Evolutionary conservation across 2,113 vertebrate genomes (phyloP).

Genomic region (Pavo muticus): DNA sequence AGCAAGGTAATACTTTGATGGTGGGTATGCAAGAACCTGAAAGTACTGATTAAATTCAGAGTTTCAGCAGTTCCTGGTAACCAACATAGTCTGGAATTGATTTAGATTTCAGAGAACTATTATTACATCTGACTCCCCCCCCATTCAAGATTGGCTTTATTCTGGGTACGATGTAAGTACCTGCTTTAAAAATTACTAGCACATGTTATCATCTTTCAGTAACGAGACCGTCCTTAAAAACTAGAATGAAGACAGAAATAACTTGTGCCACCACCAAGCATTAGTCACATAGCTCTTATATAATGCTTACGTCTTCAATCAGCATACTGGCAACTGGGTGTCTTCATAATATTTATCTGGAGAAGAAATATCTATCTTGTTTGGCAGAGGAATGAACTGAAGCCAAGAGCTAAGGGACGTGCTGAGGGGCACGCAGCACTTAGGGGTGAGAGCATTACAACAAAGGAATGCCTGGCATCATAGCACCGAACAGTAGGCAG

Average conservation of each 20-base stretch:
- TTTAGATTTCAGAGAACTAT: conserved; percentile 31
- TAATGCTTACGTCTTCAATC: conserved; percentile 53
- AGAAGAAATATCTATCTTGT: neutral
- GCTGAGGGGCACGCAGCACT: neutral
- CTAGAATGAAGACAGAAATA: conserved; percentile 67
- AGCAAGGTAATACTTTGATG: neutral
- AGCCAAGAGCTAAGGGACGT: neutral
- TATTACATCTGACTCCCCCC: neutral
- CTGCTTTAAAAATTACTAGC: conserved; percentile 8
- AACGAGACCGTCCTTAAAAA: conserved; percentile 46
- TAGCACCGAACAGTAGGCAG: neutral
- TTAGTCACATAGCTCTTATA: conserved; percentile 67
- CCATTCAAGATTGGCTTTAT: conserved; percentile 1
- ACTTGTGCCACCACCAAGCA: conserved; percentile 43
- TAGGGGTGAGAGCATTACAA: neutral
- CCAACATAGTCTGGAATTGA: neutral
- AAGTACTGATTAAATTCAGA: conserved; percentile 23
- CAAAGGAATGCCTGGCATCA: neutral
- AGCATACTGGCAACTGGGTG: neutral
- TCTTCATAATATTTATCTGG: conserved; percentile 16
- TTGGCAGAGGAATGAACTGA: neutral
- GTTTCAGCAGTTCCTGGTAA: conserved; percentile 23
- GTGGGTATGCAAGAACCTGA: neutral
- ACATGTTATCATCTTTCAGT: conserved; percentile 10
- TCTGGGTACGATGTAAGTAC: conserved; percentile 15